Evolutionary conservation across 2,888 invertebrate genomes (phyloP).

Genomic region (Tipula vernalis): DNA sequence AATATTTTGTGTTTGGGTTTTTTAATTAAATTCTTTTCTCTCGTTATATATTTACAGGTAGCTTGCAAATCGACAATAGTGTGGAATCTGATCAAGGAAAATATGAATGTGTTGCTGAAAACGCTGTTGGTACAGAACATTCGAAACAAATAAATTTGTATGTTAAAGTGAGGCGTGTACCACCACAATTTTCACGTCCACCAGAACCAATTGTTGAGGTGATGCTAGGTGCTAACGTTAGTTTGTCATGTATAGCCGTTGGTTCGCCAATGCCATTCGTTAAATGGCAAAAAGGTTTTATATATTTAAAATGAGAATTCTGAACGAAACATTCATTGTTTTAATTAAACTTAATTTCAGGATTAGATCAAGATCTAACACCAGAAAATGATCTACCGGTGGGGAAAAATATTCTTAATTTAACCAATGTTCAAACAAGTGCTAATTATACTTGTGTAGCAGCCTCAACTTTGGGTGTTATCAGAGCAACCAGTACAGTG

Average conservation of each 20-base stretch:
- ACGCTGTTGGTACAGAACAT: constrained; percentile 83
- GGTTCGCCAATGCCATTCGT: constrained; percentile 98
- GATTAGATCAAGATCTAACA: constrained; percentile 62
- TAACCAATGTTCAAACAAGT: constrained; percentile 80
- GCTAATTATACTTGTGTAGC: constrained; percentile 97
- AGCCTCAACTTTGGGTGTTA: constrained; percentile 83
- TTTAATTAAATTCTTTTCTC: constrained; percentile 11
- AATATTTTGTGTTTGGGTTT: constrained; percentile 14
- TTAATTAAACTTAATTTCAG: constrained; percentile 25
- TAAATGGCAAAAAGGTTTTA: constrained; percentile 71
- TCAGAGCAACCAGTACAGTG: constrained; percentile 76
- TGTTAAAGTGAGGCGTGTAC: constrained; percentile 91
- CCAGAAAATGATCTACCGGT: constrained; percentile 78
- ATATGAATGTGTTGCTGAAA: constrained; percentile 94
- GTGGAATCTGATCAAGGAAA: constrained; percentile 88
- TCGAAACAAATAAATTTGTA: constrained; percentile 82
- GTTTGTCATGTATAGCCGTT: constrained; percentile 91
- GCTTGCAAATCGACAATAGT: constrained; percentile 76
- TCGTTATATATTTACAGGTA: constrained; percentile 23
- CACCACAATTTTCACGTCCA: constrained; percentile 89
- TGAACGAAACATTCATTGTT: background rate
- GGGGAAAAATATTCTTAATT: constrained; percentile 72
- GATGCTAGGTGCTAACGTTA: constrained; percentile 80
- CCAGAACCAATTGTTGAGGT: constrained; percentile 79
- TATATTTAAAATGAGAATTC: too few species aligned